Evolutionary conservation across 2,888 invertebrate genomes (phyloP), one percentile per base, ranked within the genome.

Genomic region (Thumatha senex): DNA sequence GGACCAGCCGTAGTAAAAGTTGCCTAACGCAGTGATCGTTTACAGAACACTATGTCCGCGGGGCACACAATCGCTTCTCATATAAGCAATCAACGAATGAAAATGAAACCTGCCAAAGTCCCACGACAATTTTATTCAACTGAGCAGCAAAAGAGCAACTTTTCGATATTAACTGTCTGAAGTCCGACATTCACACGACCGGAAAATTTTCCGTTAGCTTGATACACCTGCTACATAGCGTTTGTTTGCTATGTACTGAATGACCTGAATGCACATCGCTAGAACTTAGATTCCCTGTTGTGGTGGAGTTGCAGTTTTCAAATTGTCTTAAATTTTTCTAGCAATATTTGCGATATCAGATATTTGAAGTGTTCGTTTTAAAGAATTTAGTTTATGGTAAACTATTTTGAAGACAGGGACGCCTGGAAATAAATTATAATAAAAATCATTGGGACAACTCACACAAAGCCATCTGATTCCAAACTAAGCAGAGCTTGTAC

Each of bases 351-450:
- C 10, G 10, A 33, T 10, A 33, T 33, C 10, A 33, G 61, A 63
- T 65, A 64, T 52, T 56, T 54, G 48, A 63, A 12, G 3, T 33
- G 56, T n/a, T n/a, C n/a, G n/a, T n/a, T n/a, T n/a, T n/a, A n/a
- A n/a, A n/a, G n/a, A n/a, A n/a, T n/a, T n/a, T n/a, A n/a, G n/a
- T n/a, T n/a, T n/a, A n/a, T n/a, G n/a, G n/a, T n/a, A n/a, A n/a
- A n/a, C n/a, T n/a, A n/a, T n/a, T n/a, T n/a, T n/a, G n/a, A n/a
- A n/a, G n/a, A n/a, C n/a, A n/a, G n/a, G n/a, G n/a, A n/a, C n/a
- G n/a, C n/a, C n/a, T n/a, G n/a, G n/a, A n/a, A n/a, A n/a, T n/a
- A n/a, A n/a, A n/a, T n/a, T n/a, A n/a, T n/a, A n/a, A n/a, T n/a
- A n/a, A n/a, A n/a, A n/a, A n/a, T n/a, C n/a, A n/a, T n/a, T n/a